Evolutionary conservation across 2,797 vertebrate genomes (phyloP), one percentile per base, ranked within the genome.

Genomic region (Rachycentron canadum): DNA sequence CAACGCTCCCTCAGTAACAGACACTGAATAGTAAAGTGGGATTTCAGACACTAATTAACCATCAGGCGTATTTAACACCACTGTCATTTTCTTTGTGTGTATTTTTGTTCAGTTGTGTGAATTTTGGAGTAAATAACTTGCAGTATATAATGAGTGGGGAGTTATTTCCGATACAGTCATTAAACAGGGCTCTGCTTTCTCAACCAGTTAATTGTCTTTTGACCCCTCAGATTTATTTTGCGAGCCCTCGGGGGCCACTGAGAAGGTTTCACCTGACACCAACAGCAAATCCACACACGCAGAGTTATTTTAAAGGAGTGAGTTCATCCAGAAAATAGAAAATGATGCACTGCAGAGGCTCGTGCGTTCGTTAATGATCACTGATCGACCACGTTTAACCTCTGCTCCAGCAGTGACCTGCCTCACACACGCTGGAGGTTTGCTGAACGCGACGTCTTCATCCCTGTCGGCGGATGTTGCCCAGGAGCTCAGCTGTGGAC

Each of bases 401-500:
- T 62, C 1, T 19, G 70, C 66, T 75, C 47, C 57, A 19, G n/a
- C 34, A 0, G 19, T 67, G 79, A 80, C 83, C 83, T 52, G 61
- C 67, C 65, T 65, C 17, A 1, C 45, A 17, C 73, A 38, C 80
- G 43, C 62, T 28, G 66, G 57, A 80, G 78, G 52, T 78, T 78
- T 56, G 28, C 10, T 76, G 66, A 30, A 34, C 62, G 14, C 61
- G 0, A 64, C 68, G 5, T 79, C 78, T 19, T 79, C 55, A 62
- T 53, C 52, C 21, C 65, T 9, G 73, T 41, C 36, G 7, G 34
- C 11, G 40, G 26, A 7, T 7, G 61, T 25, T 25, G 14, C 53
- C 19, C 21, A 10, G 75, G 26, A 66, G 80, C 68, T 87, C 78
- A 74, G 32, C 60, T 28, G 78, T 82, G 89, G 92, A 88, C 91